A percentile compares a stretch with the other conserved stretches of the same genome.
phyloP scores from a whole-genome alignment of 2,797 vertebrate species.

The Avahi laniger region DNA sequence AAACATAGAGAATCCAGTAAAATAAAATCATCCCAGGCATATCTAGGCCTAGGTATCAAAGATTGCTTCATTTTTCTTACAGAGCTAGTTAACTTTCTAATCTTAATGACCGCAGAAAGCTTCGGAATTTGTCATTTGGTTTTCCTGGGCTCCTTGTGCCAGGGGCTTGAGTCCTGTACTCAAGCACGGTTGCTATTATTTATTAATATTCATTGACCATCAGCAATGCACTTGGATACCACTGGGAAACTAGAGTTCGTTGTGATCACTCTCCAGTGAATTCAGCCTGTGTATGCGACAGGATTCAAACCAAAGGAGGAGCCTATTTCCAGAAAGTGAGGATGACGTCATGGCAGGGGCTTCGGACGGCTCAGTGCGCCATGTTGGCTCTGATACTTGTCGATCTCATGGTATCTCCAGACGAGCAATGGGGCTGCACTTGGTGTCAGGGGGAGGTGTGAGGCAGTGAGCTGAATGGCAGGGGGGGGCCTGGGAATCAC shows the following conservation, averaged over 20 bases:
- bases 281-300: not conserved
- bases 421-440: not conserved
- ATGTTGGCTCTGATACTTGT: not conserved
- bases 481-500: not conserved
- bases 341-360: accelerated
- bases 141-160: not conserved
- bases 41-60: conserved; percentile 59
- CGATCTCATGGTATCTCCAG: not conserved
- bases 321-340: not conserved
- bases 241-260: not conserved
- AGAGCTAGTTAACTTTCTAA: conserved; percentile 7
- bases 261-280: not conserved
- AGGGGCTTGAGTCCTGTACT: not conserved
- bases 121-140: not conserved
- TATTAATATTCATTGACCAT: conserved; percentile 55
- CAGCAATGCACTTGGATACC: not conserved
- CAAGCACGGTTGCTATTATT: conserved; percentile 32
- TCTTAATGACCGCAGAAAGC: not conserved
- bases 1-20: not conserved
- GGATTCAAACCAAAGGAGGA: not conserved
- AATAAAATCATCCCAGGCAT: conserved; percentile 53
- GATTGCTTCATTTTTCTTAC: not conserved
- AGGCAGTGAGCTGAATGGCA: too few relatives aligned
- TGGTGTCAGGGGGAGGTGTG: not conserved
- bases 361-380: not conserved